phyloP scores from a whole-genome alignment of 2,797 vertebrate genomes.

The Margarornis squamiger region DNA sequence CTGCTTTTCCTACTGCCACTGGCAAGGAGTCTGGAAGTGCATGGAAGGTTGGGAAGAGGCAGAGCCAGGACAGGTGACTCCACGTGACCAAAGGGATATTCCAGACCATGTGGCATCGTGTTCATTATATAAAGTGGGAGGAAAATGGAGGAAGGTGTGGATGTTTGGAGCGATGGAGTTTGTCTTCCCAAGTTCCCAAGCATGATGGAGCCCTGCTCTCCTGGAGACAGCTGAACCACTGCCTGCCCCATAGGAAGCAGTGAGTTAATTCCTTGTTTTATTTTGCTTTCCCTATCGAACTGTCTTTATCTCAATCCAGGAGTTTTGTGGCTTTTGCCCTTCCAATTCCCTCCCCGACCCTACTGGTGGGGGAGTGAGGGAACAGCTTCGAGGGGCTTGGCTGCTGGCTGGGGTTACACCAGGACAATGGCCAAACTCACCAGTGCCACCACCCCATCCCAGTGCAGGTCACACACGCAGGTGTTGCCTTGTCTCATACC shows the following conservation, averaged over 20 bases:
- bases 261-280: background rate
- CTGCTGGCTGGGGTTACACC: background rate
- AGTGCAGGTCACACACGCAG: fast-evolving
- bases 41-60: background rate
- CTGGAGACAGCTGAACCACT: background rate
- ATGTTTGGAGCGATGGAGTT: background rate
- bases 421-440: background rate
- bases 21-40: background rate
- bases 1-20: no score
- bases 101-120: background rate
- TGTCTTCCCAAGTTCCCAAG: background rate
- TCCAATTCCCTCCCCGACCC: background rate
- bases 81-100: background rate
- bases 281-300: background rate
- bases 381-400: background rate
- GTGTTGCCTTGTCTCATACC: background rate
- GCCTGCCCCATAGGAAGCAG: background rate
- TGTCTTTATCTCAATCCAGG: background rate
- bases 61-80: background rate
- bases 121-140: background rate
- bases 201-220: background rate
- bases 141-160: no score
- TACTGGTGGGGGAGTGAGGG: background rate
- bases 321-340: background rate
- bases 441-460: background rate